These are phyloP conservation scores for Heliocidaris erythrogramma DNA, from an alignment of 35 echinoderm and acorn worm species.

Conservation along the genomic window DNA sequence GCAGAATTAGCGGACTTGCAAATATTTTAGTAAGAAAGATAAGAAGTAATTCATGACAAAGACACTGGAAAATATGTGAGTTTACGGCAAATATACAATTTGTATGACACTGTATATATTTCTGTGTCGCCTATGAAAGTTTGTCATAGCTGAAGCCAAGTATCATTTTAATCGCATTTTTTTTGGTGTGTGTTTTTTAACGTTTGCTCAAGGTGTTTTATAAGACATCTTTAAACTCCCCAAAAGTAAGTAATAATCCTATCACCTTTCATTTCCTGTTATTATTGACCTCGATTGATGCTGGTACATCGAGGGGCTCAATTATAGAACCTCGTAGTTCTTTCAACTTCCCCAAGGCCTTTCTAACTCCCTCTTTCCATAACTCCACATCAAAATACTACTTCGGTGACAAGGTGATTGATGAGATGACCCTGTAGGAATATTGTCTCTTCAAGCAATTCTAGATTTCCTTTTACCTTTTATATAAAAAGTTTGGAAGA, in stretches of 20 bases:
- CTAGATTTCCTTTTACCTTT: background rate
- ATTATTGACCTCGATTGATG: background rate
- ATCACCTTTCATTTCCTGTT: background rate
- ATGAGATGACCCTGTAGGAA: background rate
- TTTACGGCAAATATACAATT: too few relatives aligned
- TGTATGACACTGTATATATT: too few relatives aligned
- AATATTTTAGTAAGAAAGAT: too few relatives aligned
- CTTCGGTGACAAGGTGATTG: background rate
- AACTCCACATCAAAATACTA: background rate
- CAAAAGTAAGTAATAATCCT: background rate
- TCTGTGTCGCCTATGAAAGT: too few relatives aligned
- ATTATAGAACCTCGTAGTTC: background rate
- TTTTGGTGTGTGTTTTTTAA: too few relatives aligned
- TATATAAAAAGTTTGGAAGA: background rate
- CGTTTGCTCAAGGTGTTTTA: too few relatives aligned
- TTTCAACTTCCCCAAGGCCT: background rate
- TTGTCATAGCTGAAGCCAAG: too few relatives aligned
- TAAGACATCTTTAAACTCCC: too few relatives aligned
- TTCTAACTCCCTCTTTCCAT: background rate
- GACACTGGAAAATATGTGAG: too few relatives aligned
- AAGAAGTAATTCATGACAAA: too few relatives aligned
- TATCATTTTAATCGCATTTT: too few relatives aligned
- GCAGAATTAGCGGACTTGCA: too few relatives aligned
- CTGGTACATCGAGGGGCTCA: background rate
- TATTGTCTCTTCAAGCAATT: background rate